Percentiles rank a stretch among this genome's conserved stretches.
Conservation (phyloP, 2,113 vertebrate genomes). For the Benitochromis conjunctus region DNA sequence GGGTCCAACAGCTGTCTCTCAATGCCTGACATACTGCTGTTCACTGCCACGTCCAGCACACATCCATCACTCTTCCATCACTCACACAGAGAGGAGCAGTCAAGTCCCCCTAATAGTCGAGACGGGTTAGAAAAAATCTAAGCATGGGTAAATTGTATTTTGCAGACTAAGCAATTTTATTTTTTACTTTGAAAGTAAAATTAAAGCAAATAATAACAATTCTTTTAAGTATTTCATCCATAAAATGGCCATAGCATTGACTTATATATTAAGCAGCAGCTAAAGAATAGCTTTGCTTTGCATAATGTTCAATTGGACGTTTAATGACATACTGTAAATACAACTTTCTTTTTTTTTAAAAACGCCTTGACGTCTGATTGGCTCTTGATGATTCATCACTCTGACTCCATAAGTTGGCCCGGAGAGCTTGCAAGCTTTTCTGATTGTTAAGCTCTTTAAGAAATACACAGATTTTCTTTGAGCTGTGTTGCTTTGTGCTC, state of each 20-base stretch:
- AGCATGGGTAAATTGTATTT: neutral
- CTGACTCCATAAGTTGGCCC: neutral
- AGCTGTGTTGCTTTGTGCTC: neutral
- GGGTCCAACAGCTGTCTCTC: conserved; percentile 64
- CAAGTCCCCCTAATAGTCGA: neutral
- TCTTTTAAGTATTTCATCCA: neutral
- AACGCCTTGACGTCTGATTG: neutral
- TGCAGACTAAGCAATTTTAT: neutral
- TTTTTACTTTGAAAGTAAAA: neutral
- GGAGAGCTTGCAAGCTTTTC: neutral
- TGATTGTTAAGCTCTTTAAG: neutral
- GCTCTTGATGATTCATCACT: neutral
- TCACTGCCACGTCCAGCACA: neutral
- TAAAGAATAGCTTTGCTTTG: neutral
- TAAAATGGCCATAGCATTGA: neutral
- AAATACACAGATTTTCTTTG: neutral
- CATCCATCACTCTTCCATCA: conserved; percentile 1
- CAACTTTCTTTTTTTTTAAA: neutral
- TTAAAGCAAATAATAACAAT: neutral
- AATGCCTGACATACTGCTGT: conserved; percentile 11
- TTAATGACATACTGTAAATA: neutral
- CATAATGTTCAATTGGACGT: neutral
- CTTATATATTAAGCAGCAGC: neutral
- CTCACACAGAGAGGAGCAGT: neutral
- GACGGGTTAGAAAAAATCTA: accelerated